phyloP scores from a whole-genome alignment of 2,797 vertebrate genomes.

The Arnoldichthys spilopterus region DNA sequence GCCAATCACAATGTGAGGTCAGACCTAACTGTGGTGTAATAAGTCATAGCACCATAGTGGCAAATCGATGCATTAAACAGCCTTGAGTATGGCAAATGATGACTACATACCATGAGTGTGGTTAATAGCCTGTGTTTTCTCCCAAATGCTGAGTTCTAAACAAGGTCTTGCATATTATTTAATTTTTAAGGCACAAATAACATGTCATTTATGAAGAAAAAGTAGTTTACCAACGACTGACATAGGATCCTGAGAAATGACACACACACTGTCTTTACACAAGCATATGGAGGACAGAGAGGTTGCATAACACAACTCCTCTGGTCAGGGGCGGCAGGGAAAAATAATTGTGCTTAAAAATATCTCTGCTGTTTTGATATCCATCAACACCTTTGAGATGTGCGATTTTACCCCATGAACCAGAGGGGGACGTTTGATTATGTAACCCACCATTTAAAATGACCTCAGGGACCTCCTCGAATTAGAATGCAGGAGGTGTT shows the following conservation, averaged over 20 bases:
- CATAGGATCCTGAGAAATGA: conserved; percentile 17
- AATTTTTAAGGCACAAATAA: neutral
- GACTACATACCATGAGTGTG: neutral
- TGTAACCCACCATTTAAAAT: conserved; percentile 15
- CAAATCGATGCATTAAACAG: neutral
- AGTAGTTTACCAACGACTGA: neutral
- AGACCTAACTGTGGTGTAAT: neutral
- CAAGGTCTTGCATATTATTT: neutral
- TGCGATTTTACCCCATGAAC: conserved; percentile 43
- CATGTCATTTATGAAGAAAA: conserved; percentile 5
- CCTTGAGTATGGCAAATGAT: neutral
- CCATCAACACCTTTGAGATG: conserved; percentile 46
- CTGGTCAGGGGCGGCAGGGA: conserved; percentile 14
- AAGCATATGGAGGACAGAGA: conserved; percentile 16
- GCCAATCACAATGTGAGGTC: neutral
- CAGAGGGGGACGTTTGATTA: conserved; percentile 19
- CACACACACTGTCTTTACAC: conserved; percentile 39
- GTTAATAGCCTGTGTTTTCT: neutral
- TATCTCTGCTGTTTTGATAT: conserved; percentile 38
- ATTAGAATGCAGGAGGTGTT: conserved; percentile 14
- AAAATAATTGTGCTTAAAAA: conserved; percentile 52
- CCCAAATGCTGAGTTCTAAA: neutral
- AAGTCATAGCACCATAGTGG: neutral
- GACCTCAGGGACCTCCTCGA: conserved; percentile 19
- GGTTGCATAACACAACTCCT: conserved; percentile 43